Conservation (phyloP, 1,140 invertebrate genomes). For the Drosophila willistoni region DNA sequence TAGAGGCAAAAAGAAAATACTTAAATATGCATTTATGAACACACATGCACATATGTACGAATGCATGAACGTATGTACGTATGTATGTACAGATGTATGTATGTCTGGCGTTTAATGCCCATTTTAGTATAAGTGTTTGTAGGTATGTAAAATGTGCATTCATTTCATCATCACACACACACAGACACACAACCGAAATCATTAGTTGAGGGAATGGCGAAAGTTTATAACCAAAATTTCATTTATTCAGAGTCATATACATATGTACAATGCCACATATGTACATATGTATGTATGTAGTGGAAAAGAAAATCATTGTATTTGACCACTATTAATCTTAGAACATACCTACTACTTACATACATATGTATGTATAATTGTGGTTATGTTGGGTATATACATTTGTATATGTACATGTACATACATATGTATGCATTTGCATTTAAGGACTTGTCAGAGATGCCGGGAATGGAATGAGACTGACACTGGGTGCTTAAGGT, state of each 20-base stretch:
- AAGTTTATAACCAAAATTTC: not conserved
- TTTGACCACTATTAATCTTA: not conserved
- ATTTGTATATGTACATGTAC: not conserved
- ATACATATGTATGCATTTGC: not conserved
- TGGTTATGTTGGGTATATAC: not conserved
- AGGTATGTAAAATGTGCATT: not conserved
- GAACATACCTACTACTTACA: not conserved
- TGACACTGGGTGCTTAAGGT: not conserved
- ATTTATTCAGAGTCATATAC: not conserved
- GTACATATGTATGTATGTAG: not conserved
- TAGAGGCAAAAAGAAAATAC: not conserved
- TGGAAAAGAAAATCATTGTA: not conserved
- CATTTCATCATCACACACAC: not conserved
- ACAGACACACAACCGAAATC: not conserved
- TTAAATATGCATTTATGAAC: constrained; percentile 7
- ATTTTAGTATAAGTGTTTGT: constrained; percentile 10
- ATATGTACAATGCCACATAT: not conserved
- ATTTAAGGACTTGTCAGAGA: not conserved
- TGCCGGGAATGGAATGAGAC: not conserved
- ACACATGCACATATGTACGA: constrained; percentile 13
- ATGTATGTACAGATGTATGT: constrained; percentile 10
- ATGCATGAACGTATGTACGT: constrained; percentile 9
- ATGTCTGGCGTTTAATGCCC: constrained; percentile 2
- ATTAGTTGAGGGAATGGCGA: not conserved
- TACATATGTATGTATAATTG: not conserved